Conservation (phyloP, 2,797 vertebrate genomes). For the Phataginus tetradactyla region DNA sequence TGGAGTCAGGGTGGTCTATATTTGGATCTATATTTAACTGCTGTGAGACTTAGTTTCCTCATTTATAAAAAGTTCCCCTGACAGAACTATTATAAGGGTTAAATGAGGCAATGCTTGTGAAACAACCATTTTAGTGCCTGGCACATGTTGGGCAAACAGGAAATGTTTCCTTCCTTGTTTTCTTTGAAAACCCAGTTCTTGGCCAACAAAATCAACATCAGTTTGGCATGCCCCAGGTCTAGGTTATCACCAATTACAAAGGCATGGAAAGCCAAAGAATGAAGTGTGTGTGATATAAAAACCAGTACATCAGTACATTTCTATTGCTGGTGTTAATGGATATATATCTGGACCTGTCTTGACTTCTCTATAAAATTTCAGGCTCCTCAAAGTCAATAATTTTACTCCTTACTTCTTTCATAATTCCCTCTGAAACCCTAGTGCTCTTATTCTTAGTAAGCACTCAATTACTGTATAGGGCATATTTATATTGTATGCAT, state of each 20-base stretch:
- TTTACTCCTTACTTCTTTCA: not conserved
- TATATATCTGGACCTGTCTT: not conserved
- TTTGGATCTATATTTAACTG: not conserved
- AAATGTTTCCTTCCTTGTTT: conserved; percentile 13
- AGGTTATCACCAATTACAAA: not conserved
- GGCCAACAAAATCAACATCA: not conserved
- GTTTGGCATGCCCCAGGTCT: not conserved
- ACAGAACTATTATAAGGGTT: not conserved
- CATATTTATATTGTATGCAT: not conserved
- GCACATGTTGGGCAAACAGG: not conserved
- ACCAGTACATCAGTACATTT: not conserved
- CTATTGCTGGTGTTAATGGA: not conserved
- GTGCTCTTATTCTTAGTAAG: not conserved
- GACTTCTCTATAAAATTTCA: conserved; percentile 23
- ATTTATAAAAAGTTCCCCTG: conserved; percentile 13
- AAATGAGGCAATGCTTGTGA: not conserved
- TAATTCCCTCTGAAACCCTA: not conserved
- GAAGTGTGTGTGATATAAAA: not conserved
- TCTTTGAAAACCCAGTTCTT: not conserved
- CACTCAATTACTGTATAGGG: not conserved
- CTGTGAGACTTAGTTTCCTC: not conserved
- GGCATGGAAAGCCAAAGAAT: conserved; percentile 17
- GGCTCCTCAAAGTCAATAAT: not conserved
- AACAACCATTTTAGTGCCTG: not conserved
- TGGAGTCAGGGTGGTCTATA: not conserved